Percentiles rank a stretch among this genome's conserved stretches.
These are phyloP conservation scores for Sebastes hubbsi DNA, from an alignment of 2,797 vertebrate genomes.

Conservation along the genomic window DNA sequence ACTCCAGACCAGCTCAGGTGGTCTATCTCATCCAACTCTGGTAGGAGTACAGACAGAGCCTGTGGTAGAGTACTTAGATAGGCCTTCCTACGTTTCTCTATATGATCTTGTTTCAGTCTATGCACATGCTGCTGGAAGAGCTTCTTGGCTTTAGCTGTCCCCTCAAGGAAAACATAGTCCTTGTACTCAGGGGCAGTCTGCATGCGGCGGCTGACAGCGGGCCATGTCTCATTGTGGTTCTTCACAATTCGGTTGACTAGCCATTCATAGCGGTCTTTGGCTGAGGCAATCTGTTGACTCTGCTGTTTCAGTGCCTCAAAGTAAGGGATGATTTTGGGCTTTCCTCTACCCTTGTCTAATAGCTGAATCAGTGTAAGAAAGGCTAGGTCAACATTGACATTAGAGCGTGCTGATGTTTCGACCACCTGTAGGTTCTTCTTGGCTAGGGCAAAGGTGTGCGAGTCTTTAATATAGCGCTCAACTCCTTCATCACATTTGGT, in stretches of 20 bases:
- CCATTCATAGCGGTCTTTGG: conserved; percentile 98
- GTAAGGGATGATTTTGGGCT: conserved; percentile 96
- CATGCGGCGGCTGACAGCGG: conserved; percentile 86
- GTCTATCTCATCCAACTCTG: conserved; percentile 92
- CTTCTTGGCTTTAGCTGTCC: conserved; percentile 94
- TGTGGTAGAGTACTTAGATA: conserved; percentile 90
- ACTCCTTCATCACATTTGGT: conserved; percentile 99
- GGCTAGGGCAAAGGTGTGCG: conserved; percentile 92
- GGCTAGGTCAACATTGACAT: conserved; percentile 96
- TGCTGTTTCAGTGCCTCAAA: conserved; percentile 98
- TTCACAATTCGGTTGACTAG: conserved; percentile 91
- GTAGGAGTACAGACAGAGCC: conserved; percentile 87
- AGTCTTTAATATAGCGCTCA: conserved; percentile 97
- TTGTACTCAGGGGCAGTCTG: conserved; percentile 88
- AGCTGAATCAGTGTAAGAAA: conserved; percentile 95
- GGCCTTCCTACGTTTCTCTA: conserved; percentile 88
- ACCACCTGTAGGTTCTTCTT: conserved; percentile 99
- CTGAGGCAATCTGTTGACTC: conserved; percentile 95
- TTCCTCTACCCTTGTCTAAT: conserved; percentile 92
- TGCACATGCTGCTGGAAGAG: conserved; percentile 94
- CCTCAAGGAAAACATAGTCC: conserved; percentile 96
- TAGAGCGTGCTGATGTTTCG: conserved; percentile 96
- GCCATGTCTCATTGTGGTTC: conserved; percentile 93
- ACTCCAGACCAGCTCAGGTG: conserved; percentile 90
- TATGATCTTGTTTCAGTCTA: conserved; percentile 95